Percentiles rank a stretch among this genome's conserved stretches.
Conservation (phyloP, 2,113 vertebrate species). For the Ascaphus truei region DNA sequence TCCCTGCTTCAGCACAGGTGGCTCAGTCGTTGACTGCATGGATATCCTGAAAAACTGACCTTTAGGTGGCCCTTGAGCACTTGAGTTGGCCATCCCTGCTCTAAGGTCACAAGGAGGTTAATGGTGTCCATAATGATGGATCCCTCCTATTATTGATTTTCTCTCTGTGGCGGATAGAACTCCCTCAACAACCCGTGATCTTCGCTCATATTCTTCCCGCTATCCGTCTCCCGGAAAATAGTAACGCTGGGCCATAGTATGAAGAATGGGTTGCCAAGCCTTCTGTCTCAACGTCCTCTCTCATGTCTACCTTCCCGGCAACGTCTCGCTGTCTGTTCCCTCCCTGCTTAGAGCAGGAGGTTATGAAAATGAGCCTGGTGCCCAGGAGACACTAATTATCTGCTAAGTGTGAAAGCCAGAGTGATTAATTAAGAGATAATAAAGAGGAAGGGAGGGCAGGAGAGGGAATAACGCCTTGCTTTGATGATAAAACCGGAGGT, state of each 20-base stretch:
- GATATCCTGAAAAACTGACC: too few relatives aligned
- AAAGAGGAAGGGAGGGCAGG: slow-evolving; percentile 68
- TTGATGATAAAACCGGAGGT: slow-evolving; percentile 71
- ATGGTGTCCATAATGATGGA: too few relatives aligned
- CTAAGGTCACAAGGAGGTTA: too few relatives aligned
- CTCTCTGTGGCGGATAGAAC: too few relatives aligned
- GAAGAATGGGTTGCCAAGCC: not conserved
- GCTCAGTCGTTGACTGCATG: too few relatives aligned
- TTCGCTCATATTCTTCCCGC: too few relatives aligned
- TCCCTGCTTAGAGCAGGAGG: slow-evolving; percentile 59
- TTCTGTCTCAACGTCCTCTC: not conserved
- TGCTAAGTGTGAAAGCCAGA: slow-evolving; percentile 70
- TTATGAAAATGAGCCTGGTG: slow-evolving; percentile 64
- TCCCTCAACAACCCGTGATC: too few relatives aligned
- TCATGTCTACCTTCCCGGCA: not conserved
- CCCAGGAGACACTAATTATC: slow-evolving; percentile 74
- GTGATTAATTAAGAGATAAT: slow-evolving; percentile 83
- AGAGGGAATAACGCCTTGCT: slow-evolving; percentile 61
- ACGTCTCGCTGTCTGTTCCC: slow-evolving; percentile 26
- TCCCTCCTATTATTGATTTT: too few relatives aligned
- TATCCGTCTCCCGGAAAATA: not conserved
- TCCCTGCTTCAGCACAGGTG: too few relatives aligned
- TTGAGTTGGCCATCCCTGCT: too few relatives aligned
- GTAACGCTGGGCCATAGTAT: not conserved
- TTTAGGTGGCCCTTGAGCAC: too few relatives aligned